Evolutionary conservation across 2,113 vertebrate genomes (phyloP).

Genomic region (Malaclemys terrapin): DNA sequence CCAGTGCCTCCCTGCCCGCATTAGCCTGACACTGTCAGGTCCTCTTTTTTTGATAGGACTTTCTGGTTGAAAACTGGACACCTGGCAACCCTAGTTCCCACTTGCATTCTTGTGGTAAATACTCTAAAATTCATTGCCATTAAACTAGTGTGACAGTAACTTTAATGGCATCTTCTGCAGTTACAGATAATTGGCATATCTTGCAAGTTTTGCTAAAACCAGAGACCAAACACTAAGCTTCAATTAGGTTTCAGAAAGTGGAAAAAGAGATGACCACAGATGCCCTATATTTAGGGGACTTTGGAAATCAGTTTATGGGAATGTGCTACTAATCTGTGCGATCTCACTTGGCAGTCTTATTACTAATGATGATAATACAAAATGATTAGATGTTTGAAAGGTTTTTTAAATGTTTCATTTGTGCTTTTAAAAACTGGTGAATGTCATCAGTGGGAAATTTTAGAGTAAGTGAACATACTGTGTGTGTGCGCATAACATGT

Average conservation of each 20-base stretch:
- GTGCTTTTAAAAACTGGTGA: not conserved
- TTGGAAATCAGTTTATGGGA: not conserved
- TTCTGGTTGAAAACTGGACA: too few species aligned
- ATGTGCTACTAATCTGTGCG: not conserved
- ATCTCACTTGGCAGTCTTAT: not conserved
- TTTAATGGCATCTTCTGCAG: not conserved
- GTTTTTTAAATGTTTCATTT: accelerated
- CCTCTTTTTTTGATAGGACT: not conserved
- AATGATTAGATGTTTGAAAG: accelerated
- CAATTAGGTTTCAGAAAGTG: not conserved
- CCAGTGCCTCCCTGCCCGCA: too few species aligned
- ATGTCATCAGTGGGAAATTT: not conserved
- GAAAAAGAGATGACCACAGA: conserved; percentile 1
- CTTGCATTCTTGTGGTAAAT: accelerated
- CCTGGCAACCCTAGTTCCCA: not conserved
- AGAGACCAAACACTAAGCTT: not conserved
- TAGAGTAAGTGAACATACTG: not conserved
- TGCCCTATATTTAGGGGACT: not conserved
- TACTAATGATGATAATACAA: not conserved
- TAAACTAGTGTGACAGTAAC: not conserved
- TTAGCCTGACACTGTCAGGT: not conserved
- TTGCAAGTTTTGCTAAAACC: conserved; percentile 13
- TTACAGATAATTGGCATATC: not conserved
- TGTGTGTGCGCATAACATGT: not conserved
- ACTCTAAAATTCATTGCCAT: not conserved